phyloP scores from a whole-genome alignment of 2,888 invertebrate genomes.

The Agrilus cyanescens region DNA sequence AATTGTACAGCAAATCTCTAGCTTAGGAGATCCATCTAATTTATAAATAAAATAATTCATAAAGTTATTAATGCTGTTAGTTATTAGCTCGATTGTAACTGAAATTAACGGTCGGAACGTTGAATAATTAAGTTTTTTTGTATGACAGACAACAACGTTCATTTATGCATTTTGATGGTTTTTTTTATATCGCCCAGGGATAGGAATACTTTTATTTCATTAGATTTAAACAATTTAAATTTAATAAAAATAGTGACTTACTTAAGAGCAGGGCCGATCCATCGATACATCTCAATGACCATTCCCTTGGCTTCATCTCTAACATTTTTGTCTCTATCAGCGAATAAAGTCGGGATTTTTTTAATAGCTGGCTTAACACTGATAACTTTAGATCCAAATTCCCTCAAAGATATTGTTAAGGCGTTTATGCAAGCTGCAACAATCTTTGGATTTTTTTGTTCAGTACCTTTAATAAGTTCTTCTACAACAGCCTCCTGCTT shows the following conservation, averaged over 20 bases:
- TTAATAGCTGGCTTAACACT: conserved; percentile 81
- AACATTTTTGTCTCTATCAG: conserved; percentile 85
- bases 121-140: too few species aligned
- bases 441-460: conserved; percentile 93
- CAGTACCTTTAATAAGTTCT: conserved; percentile 85
- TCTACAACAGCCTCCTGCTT: conserved; percentile 84
- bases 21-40: too few species aligned
- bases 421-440: conserved; percentile 73
- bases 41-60: too few species aligned
- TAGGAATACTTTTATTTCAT: too few species aligned
- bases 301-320: conserved; percentile 85
- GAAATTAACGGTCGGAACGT: too few species aligned
- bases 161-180: too few species aligned
- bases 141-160: too few species aligned
- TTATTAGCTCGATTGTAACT: too few species aligned
- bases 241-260: conserved; percentile 13
- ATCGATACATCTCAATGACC: conserved; percentile 84
- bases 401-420: conserved; percentile 64
- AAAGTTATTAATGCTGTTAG: too few species aligned
- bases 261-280: conserved; percentile 33
- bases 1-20: too few species aligned
- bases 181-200: too few species aligned
- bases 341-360: conserved; percentile 69
- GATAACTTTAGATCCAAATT: conserved; percentile 88
- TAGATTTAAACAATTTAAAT: too few species aligned